Percentiles rank a stretch among this genome's conserved stretches.
phyloP scores from a whole-genome alignment of 2,888 invertebrate genomes.

The Branchellion lobata region DNA sequence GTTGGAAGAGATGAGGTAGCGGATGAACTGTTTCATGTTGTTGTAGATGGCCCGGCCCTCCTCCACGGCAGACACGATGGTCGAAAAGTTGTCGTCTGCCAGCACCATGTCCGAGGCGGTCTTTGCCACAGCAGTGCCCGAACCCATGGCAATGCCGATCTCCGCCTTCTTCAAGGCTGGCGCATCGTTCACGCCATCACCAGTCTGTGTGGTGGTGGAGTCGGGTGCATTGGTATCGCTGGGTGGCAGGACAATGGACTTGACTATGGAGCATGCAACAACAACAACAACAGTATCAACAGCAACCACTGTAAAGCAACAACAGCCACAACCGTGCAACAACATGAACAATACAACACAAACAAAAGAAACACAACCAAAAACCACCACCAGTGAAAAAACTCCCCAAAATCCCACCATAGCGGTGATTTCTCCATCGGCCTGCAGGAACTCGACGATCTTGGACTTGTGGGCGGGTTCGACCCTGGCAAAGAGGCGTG shows the following conservation, averaged over 20 bases:
- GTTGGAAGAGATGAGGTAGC: slow-evolving; percentile 99
- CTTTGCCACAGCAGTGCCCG: slow-evolving; percentile 99
- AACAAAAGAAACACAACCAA: background rate
- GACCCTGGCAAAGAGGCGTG: slow-evolving; percentile 93
- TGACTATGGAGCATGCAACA: background rate
- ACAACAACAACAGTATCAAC: background rate
- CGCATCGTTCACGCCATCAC: slow-evolving; percentile 99
- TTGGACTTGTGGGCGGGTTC: slow-evolving; percentile 99
- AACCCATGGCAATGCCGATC: slow-evolving; percentile 94
- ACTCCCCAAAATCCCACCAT: slow-evolving; percentile 72
- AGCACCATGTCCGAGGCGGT: slow-evolving; percentile 98
- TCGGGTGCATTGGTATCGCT: background rate
- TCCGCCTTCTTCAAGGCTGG: slow-evolving; percentile 92
- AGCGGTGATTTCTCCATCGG: slow-evolving; percentile 95
- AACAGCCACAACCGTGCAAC: too few species aligned
- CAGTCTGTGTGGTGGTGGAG: slow-evolving; percentile 71
- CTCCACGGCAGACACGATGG: slow-evolving; percentile 84
- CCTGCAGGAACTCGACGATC: slow-evolving; percentile 95
- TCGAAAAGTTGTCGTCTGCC: slow-evolving; percentile 99
- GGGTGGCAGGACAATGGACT: background rate
- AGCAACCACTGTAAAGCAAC: too few species aligned
- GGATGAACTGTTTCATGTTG: slow-evolving; percentile 99
- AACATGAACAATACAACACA: too few species aligned
- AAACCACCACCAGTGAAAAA: background rate
- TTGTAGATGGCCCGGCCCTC: slow-evolving; percentile 98